phyloP scores from a whole-genome alignment of 2,113 vertebrate genomes.

The Parotia lawesii region DNA sequence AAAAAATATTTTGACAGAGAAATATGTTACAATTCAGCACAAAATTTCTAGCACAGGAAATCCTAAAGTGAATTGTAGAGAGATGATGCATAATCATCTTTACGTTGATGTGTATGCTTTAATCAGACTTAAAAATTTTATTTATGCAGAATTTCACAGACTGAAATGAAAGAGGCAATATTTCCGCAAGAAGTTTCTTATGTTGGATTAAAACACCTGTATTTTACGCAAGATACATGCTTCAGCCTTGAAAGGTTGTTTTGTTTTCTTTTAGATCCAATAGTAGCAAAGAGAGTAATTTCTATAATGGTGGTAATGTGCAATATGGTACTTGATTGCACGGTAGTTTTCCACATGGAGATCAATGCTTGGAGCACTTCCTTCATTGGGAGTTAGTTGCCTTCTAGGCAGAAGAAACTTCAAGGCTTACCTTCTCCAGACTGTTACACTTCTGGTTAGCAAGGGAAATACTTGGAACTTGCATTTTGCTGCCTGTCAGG shows the following conservation, averaged over 20 bases:
- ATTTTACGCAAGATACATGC: not conserved
- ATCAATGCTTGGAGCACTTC: not conserved
- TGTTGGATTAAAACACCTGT: not conserved
- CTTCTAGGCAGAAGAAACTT: not conserved
- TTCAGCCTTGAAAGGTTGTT: not conserved
- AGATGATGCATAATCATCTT: not conserved
- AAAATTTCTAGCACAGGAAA: not conserved
- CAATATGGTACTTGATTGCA: not conserved
- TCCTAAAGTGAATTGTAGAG: not conserved
- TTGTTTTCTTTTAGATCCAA: not conserved
- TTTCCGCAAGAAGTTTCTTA: not conserved
- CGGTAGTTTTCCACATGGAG: not conserved
- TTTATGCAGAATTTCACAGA: not conserved
- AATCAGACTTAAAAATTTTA: not conserved
- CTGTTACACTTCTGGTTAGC: not conserved
- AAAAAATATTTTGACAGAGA: not conserved
- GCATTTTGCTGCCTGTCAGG: accelerated
- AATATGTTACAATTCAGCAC: not conserved
- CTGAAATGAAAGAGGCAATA: not conserved
- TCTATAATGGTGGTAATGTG: not conserved
- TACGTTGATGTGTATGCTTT: not conserved
- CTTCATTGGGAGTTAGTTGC: not conserved
- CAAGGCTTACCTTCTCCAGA: not conserved
- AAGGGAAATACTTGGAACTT: not conserved
- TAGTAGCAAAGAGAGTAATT: not conserved